Evolutionary conservation across 1,140 invertebrate species (phyloP).

Genomic region (Mactra quadrangularis): DNA sequence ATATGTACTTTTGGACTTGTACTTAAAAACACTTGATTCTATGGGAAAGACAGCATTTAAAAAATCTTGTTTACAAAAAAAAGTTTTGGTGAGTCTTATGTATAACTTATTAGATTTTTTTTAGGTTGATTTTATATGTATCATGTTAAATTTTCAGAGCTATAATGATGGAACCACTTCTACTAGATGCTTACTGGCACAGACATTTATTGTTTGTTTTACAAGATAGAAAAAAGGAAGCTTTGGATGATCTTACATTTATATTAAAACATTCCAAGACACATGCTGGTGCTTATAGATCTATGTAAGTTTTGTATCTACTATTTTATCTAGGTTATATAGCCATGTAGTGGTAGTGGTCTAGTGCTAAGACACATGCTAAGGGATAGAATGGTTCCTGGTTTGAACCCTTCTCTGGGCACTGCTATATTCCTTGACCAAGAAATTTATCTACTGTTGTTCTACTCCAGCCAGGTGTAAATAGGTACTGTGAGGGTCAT

Average conservation of each 20-base stretch:
- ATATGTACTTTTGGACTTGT: too few species aligned
- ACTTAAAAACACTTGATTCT: too few species aligned
- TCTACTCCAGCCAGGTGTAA: too few species aligned
- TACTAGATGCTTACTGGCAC: constrained; percentile 84
- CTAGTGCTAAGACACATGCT: too few species aligned
- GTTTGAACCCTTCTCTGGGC: neutral
- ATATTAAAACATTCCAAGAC: constrained; percentile 81
- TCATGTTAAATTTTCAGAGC: constrained; percentile 71
- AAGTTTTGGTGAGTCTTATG: too few species aligned
- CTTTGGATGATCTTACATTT: constrained; percentile 81
- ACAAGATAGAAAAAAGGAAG: constrained; percentile 79
- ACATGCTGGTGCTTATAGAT: constrained; percentile 81
- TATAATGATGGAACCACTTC: constrained; percentile 79
- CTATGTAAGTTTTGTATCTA: constrained; percentile 75
- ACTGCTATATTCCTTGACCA: too few species aligned
- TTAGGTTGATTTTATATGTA: too few species aligned
- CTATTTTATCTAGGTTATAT: neutral
- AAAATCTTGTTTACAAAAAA: too few species aligned
- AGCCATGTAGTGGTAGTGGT: neutral
- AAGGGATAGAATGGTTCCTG: neutral
- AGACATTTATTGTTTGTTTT: constrained; percentile 82
- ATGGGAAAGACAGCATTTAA: too few species aligned
- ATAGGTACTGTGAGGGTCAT: too few species aligned
- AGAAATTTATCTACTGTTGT: too few species aligned
- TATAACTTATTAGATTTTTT: too few species aligned